Base-by-base conservation (phyloP, 2,888 invertebrate genomes). In the Nomada ferruginata region DNA sequence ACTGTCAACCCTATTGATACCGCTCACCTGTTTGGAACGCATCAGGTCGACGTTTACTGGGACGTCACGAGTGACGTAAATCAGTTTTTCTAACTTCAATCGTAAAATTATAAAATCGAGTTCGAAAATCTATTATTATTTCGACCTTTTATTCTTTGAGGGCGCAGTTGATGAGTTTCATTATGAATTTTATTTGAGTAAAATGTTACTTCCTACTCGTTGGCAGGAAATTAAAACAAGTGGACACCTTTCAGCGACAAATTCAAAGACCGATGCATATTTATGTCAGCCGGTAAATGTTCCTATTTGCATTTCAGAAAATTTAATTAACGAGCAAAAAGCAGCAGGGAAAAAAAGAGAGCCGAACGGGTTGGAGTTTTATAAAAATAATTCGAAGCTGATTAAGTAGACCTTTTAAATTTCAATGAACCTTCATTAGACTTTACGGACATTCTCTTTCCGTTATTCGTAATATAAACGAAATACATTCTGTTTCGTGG, bases 1-100 rank as follows among this genome's bases (percentile, higher is more conserved):
- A 85, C 93, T 92, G 82, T 91, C 92, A 52, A 91, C 87, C 83
- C 92, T 89, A 82, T 92, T 91, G 79, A 92, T 88, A 73, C 92
- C 90, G 76, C 92, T 89, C 66, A 93, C 93, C 92, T 93, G 82
- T 64, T 64, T 44, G n/a, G 23, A 60, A 74, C 50, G 72, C 57
- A 69, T 69, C 76, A 57, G 76, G 29, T 59, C 66, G 42, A 66
- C 55, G 29, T 61, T 86, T 81, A 79, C 80, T 66, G 70, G 69
- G 53, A 13, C 10, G 52, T 11, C 2, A 36, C 7, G 36, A 36
- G 5, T 36, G 36, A 36, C 1, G 36, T 36, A 36, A 36, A 36
- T 7, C 36, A 36, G 26, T 4, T 69, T 61, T 57, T 15, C 36
- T 36, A 36, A 36, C 36, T 36, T 36, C 5, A 7, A 36, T 9